phyloP scores from a whole-genome alignment of 1,140 invertebrate species.

The Drosophila kanapiae region DNA sequence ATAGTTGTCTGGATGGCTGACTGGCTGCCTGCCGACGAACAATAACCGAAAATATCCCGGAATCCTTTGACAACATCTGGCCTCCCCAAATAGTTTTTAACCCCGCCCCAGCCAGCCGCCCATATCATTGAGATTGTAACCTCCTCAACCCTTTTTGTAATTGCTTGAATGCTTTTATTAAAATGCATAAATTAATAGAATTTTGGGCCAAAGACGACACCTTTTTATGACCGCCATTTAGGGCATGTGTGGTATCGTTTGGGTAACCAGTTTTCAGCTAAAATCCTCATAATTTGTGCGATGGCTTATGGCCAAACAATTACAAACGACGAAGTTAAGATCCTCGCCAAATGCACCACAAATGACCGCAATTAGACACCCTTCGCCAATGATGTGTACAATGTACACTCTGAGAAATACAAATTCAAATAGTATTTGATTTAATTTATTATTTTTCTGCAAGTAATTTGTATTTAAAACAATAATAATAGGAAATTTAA shows the following conservation, averaged over 20 bases:
- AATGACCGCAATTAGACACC: constrained; percentile 77
- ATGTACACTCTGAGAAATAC: not conserved
- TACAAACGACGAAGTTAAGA: constrained; percentile 44
- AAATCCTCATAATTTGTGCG: constrained; percentile 49
- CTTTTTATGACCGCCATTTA: constrained; percentile 49
- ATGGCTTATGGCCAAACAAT: constrained; percentile 70
- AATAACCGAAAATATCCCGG: constrained; percentile 46
- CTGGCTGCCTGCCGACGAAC: constrained; percentile 20
- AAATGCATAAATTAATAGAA: constrained; percentile 81
- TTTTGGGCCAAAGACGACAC: constrained; percentile 52
- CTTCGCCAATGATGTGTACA: constrained; percentile 6
- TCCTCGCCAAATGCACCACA: constrained; percentile 54
- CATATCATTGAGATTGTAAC: constrained; percentile 22
- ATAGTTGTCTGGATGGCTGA: constrained; percentile 63
- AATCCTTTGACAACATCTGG: constrained; percentile 81
- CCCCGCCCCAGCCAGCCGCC: constrained; percentile 9
- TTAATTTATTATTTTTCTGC: not conserved
- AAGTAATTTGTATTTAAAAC: not conserved
- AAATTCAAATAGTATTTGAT: too few species aligned
- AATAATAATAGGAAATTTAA: too few species aligned
- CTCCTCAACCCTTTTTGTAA: constrained; percentile 50
- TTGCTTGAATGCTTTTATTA: constrained; percentile 75
- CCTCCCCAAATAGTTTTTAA: constrained; percentile 67
- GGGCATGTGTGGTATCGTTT: constrained; percentile 56
- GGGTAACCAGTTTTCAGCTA: constrained; percentile 48